Base-by-base conservation (phyloP, 23 tunicate genomes). In the Trididemnum clinides region DNA sequence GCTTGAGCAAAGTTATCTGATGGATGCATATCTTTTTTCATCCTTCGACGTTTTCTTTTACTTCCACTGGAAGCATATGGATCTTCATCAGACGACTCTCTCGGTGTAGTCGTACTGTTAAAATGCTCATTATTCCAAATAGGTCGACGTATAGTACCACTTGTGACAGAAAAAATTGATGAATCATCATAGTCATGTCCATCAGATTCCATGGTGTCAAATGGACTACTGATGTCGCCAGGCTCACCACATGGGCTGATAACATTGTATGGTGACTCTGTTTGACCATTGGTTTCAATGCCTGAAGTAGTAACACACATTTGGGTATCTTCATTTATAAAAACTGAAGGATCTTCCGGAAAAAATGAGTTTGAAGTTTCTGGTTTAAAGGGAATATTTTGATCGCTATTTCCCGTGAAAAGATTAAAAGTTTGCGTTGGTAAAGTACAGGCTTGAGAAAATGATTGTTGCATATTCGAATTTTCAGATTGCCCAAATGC, bases 181-280 rank as follows among this genome's bases (percentile, higher is more conserved):
- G 85, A 89, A 58, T 90, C 95, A 33, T 36, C 44, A 19, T 80
- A 62, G 69, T 32, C 20, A 28, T 29, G 57, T 20, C 80, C 98
- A 85, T 94, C 97, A 15, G 97, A 92, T 57, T 92, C 97, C 97
- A 87, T 92, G 20, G 97, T 86, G 15, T 90, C 92, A 82, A 79
- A 94, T 32, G 98, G 90, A 57, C 93, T 88, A 65, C 94, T 89
- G 33, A 78, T 37, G 25, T 92, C 96, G 1, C 90, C 97, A 64
- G 84, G 88, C 34, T 73, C 96, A 3, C 84, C 37, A 0, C 88
- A 50, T 33, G 97, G 97, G 39, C 94, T 89, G 1, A 57, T 78
- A 28, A 57, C 57, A 54, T 86, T 84, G 21, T 73, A 71, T 26
- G 98, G 90, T 49, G 94, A 85, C 23, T 51, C 84, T 20, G 15